Evolutionary conservation across 2,113 vertebrate genomes (phyloP).

Genomic region (Quiscalus mexicanus): DNA sequence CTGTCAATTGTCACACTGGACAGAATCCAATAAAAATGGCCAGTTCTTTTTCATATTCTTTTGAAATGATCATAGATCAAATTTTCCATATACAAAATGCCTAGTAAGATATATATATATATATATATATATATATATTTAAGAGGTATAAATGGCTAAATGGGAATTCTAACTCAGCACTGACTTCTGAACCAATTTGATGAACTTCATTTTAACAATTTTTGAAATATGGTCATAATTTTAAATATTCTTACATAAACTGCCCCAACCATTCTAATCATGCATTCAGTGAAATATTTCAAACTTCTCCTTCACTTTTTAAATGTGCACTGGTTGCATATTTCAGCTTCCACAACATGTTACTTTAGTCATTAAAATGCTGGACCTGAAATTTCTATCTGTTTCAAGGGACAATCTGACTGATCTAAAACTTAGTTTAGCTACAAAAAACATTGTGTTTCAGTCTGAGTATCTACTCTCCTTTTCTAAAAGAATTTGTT

Average conservation of each 20-base stretch:
- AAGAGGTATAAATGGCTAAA: constrained; percentile 9
- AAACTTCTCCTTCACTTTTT: constrained; percentile 7
- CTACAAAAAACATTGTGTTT: background rate
- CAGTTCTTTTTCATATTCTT: constrained; percentile 9
- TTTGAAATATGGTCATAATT: constrained; percentile 34
- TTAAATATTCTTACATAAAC: constrained; percentile 43
- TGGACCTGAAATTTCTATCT: background rate
- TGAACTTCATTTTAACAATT: constrained; percentile 10
- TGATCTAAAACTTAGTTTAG: constrained; percentile 3
- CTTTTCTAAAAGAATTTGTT: constrained; percentile 16
- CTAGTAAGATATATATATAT: background rate
- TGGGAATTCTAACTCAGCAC: background rate
- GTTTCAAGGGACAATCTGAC: constrained; percentile 6
- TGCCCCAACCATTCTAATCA: background rate
- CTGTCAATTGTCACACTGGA: constrained; percentile 23
- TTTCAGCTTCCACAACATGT: background rate
- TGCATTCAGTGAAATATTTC: constrained; percentile 17
- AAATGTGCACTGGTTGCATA: background rate
- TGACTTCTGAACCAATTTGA: constrained; percentile 35
- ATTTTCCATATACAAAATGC: constrained; percentile 25
- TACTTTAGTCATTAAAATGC: background rate
- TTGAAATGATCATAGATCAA: background rate
- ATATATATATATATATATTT: background rate
- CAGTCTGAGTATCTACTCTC: background rate
- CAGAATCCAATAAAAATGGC: constrained; percentile 42